Base-by-base conservation (phyloP, 2,797 vertebrate species). In the Syngnathus acus region DNA sequence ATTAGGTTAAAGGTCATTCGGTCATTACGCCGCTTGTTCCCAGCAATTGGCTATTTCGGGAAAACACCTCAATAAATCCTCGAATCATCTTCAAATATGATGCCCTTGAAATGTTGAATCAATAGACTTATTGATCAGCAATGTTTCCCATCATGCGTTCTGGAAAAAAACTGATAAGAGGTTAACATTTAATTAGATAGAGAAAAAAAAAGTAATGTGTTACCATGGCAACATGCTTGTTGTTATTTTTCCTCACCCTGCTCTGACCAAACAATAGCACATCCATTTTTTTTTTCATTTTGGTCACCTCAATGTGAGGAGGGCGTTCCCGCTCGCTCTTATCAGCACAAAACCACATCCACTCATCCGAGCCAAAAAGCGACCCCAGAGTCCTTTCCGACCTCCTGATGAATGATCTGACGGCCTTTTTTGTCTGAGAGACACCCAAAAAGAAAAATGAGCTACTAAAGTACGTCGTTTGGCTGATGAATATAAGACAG, bases 101-200 rank as follows among this genome's bases (percentile, higher is more conserved):
- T 45, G 60, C 42, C 60, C 60, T 45, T 17, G 14, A 62, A 26
- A 45, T 17, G 11, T 17, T 26, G n/a, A 43, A 45, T 45, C 60
- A 62, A 62, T 62, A 23, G 11, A 62, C 13, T 8, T 45, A 62
- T 62, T 26, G 60, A 62, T 62, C 60, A 45, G 5, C n/a, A 21
- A 13, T 42, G 43, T 62, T 62, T 62, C 40, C 40, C 60, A 45
- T 62, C 21, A 23, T 16, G 42, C 40, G 6, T 62, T 62, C 21
- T 62, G 60, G 60, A 42, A 62, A 62, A 43, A 17, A 1, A 23
- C 45, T 32, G 8, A 16, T 6, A 26, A 39, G 58, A 72, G 65
- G 16, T 14, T 48, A n/a, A 5, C 19, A 32, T 63, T 55, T 66
- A 4, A 60, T 61, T 4, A 67, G 68, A 70, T 40, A 55, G 14